These are phyloP conservation scores for Actias luna DNA, from an alignment of 2,888 invertebrate species.

Conservation along the genomic window DNA sequence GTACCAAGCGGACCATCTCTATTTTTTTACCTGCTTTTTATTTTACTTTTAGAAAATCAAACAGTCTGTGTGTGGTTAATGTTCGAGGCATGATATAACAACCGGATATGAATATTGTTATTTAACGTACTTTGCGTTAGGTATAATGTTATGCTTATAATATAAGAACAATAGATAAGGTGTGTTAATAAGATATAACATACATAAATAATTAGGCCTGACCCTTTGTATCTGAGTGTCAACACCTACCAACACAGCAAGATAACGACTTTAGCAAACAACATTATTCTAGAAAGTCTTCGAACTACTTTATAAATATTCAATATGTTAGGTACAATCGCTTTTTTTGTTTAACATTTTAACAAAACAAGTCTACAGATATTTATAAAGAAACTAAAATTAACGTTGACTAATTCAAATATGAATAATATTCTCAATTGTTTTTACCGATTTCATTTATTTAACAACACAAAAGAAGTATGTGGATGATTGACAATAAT, in stretches of 20 bases:
- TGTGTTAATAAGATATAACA: constrained; percentile 28
- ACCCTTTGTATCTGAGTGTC: constrained; percentile 33
- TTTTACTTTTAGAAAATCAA: neutral
- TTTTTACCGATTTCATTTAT: neutral
- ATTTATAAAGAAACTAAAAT: neutral
- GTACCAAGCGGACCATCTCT: too few relatives aligned
- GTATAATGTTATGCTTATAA: constrained; percentile 13
- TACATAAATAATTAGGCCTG: constrained; percentile 23
- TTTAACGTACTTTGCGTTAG: neutral
- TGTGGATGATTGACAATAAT: too few relatives aligned
- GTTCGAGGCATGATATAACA: neutral
- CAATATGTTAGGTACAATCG: neutral
- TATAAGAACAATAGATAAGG: constrained; percentile 25
- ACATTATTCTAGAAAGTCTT: constrained; percentile 38
- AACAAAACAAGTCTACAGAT: neutral
- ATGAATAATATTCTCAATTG: neutral
- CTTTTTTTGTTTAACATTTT: neutral
- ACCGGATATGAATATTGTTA: neutral
- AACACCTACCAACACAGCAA: constrained; percentile 35
- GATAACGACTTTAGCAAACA: constrained; percentile 40
- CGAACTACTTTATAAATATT: constrained; percentile 29
- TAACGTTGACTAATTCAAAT: neutral
- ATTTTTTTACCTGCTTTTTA: too few relatives aligned
- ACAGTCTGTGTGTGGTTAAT: neutral
- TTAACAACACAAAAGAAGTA: neutral